Evolutionary conservation across 2,113 vertebrate species (phyloP), one percentile per base, ranked within the genome.

Genomic region (Pteropus alecto): DNA sequence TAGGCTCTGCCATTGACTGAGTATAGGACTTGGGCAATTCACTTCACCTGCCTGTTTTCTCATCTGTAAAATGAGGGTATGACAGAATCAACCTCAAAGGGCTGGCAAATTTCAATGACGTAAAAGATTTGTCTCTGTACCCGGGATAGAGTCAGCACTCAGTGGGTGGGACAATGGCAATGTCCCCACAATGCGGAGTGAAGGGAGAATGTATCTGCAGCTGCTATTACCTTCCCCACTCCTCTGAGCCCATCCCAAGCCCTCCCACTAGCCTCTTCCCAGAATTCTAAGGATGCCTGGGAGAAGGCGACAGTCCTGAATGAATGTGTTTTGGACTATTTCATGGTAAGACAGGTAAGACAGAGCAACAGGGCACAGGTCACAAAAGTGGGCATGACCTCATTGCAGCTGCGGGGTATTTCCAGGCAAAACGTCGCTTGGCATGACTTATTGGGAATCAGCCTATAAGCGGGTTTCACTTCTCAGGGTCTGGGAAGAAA

Each of bases 1-100:
- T 33, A 0, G 2, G 51, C 43, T 74, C 82, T 84, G 43, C 48
- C 5, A 28, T 0, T 43, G 28, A 43, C 30, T 4, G n/a, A 16
- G 4, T 48, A 11, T 30, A 18, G 18, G 12, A 65, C 26, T 30
- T 33, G 46, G 33, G 24, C 19, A 46, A 7, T n/a, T 24, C 7
- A 28, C 22, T 43, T 26, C 41, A 56, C 48, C 58, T 73, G 24
- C 41, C 90, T 43, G 10, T 79, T 83, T 73, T 38, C 74, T 51
- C 41, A 24, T 35, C 78, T 70, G 9, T 48, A 35, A 76, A 76
- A 58, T 41, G 10, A 16, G 51, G 10, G 0, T 19, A 30, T 22
- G 41, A 18, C 24, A 33, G 35, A 41, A 14, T 24, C 11, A 58
- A 21, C 13, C 51, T 74, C 48, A 35, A 24, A 70, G 35, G 12